A percentile compares a stretch with the other conserved stretches of the same genome.
Evolutionary conservation across 1,140 invertebrate species (phyloP).

Genomic region (Drosophila parvula): DNA sequence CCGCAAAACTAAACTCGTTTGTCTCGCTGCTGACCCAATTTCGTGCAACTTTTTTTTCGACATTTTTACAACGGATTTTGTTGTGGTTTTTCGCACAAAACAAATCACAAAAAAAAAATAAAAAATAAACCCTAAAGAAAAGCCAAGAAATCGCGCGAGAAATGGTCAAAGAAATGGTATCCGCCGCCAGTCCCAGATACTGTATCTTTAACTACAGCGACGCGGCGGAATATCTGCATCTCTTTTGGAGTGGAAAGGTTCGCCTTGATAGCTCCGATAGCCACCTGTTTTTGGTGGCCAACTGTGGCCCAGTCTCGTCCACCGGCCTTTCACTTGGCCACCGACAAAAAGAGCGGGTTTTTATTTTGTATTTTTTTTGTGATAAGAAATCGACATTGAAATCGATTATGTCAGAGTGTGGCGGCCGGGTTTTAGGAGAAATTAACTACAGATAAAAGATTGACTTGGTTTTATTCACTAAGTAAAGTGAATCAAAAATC

Average conservation of each 20-base stretch:
- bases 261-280: constrained; percentile 40
- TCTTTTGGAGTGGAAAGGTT: constrained; percentile 5
- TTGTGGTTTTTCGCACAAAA: constrained; percentile 58
- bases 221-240: constrained; percentile 9
- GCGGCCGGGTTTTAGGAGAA: neutral
- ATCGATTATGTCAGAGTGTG: constrained; percentile 41
- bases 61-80: constrained; percentile 65
- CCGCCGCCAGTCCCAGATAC: constrained; percentile 8
- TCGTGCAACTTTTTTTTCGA: constrained; percentile 68
- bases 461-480: neutral
- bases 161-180: constrained; percentile 26
- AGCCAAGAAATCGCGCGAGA: constrained; percentile 9
- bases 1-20: constrained; percentile 64
- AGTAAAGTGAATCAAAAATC: too few species aligned
- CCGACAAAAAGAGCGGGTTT: constrained; percentile 31
- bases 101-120: constrained; percentile 19
- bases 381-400: constrained; percentile 55
- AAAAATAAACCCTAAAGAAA: constrained; percentile 22
- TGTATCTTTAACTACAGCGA: neutral
- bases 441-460: neutral
- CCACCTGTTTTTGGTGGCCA: constrained; percentile 24
- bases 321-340: constrained; percentile 67
- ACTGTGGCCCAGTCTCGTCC: constrained; percentile 29
- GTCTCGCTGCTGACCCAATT: constrained; percentile 72
- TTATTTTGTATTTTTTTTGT: constrained; percentile 20